A percentile compares a stretch with the other conserved stretches of the same genome.
Evolutionary conservation across 2,797 vertebrate species (phyloP).

Genomic region (Sebastes diploproa): DNA sequence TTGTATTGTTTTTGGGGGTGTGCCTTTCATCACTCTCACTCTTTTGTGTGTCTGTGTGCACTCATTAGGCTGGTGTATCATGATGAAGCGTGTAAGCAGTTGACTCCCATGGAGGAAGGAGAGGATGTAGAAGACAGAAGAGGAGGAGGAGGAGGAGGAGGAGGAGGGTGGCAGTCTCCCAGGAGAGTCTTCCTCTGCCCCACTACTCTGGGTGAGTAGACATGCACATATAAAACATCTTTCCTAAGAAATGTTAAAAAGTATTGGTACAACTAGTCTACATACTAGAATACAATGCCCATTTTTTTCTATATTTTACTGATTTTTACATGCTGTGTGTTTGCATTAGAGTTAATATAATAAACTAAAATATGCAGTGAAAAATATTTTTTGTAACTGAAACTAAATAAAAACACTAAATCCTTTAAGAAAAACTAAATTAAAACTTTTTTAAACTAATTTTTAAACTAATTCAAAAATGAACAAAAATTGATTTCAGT

Average conservation of each 20-base stretch:
- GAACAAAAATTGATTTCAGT: too few species aligned
- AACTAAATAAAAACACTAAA: too few species aligned
- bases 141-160: constrained; percentile 69
- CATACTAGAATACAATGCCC: background rate
- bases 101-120: constrained; percentile 86
- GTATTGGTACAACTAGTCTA: background rate
- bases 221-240: background rate
- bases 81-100: constrained; percentile 92
- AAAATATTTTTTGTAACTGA: too few species aligned
- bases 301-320: background rate
- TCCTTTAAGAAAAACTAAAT: too few species aligned
- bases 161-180: constrained; percentile 84
- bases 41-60: constrained; percentile 27
- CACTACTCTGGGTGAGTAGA: constrained; percentile 86
- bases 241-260: too few species aligned
- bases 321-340: background rate
- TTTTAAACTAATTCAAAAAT: too few species aligned
- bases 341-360: background rate
- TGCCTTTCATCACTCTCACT: background rate
- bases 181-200: constrained; percentile 93
- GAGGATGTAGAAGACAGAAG: constrained; percentile 80
- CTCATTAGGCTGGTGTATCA: constrained; percentile 88
- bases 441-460: too few species aligned
- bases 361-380: too few species aligned
- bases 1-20: background rate